Base-by-base conservation (phyloP, 2,797 vertebrate species). In the Anguilla megastoma region DNA sequence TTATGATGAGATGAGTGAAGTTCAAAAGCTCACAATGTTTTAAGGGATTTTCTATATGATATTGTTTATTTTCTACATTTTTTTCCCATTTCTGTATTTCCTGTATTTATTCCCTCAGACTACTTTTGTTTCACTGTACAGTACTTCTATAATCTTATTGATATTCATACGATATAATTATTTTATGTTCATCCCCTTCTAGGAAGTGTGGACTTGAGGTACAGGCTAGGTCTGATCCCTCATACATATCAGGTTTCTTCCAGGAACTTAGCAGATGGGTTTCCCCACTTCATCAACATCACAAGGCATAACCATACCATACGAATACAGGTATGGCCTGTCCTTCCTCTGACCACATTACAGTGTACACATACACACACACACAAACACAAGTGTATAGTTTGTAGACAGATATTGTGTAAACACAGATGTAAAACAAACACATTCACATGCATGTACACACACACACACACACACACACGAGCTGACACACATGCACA, bases 241-340 rank as follows among this genome's bases (percentile, higher is more conserved):
- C 97, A 98, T 0, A 95, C 97, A 89, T 98, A 97, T 88, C 94
- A 97, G 91, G 93, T 99, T 89, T 98, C 97, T 89, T 95, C 96
- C 7, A 94, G 97, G 56, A 98, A 99, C 7, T 96, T 99, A 91
- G 98, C 98, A 0, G 98, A 99, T 0, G 98, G 98, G 90, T 97
- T 96, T 89, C 98, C 99, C 1, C 99, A 99, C 92, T 97, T 96
- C 0, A 94, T 99, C 93, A 99, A 99, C 91, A 97, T 99, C 92
- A 99, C 99, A 87, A 95, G 99, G 89, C 96, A 97, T 93, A 97
- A 98, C 93, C 96, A 98, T 89, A 98, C 96, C 0, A 96, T 99
- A 84, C 98, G 98, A 94, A 97, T 97, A 71, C 98, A 99, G 98
- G 99, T 99, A 91, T 0, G 24, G 50, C 4, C 33, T 45, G 45